Conservation (phyloP, 1,140 invertebrate genomes). For the Eurosta solidaginis region DNA sequence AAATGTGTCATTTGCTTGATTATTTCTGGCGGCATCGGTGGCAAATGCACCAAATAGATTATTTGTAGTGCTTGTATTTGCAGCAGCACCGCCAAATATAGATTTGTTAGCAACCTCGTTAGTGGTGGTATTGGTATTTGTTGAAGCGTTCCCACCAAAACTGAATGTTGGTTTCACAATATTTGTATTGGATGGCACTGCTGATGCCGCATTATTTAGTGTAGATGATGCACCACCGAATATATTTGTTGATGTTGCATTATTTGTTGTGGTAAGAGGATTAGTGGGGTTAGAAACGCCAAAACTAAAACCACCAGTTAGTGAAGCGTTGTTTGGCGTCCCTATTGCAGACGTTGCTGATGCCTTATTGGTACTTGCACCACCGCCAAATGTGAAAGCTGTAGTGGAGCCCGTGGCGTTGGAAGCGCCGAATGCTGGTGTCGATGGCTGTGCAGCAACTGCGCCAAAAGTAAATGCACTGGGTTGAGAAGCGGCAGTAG, state of each 20-base stretch:
- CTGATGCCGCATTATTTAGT: background rate
- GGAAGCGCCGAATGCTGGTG: constrained; percentile 34
- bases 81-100: background rate
- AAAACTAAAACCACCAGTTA: background rate
- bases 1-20: constrained; percentile 9
- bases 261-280: background rate
- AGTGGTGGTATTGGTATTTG: background rate
- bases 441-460: background rate
- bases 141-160: background rate
- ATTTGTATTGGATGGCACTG: background rate
- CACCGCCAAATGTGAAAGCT: constrained; percentile 27
- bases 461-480: constrained; percentile 12
- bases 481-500: background rate
- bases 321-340: background rate
- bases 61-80: background rate
- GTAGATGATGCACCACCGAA: background rate
- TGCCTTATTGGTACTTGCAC: background rate
- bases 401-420: constrained; percentile 36
- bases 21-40: background rate
- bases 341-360: background rate
- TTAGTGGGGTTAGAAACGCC: background rate
- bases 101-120: background rate
- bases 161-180: background rate
- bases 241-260: background rate
- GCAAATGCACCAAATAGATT: background rate